These are phyloP conservation scores for Acleris laterana DNA, from an alignment of 2,888 invertebrate genomes.

Conservation along the genomic window DNA sequence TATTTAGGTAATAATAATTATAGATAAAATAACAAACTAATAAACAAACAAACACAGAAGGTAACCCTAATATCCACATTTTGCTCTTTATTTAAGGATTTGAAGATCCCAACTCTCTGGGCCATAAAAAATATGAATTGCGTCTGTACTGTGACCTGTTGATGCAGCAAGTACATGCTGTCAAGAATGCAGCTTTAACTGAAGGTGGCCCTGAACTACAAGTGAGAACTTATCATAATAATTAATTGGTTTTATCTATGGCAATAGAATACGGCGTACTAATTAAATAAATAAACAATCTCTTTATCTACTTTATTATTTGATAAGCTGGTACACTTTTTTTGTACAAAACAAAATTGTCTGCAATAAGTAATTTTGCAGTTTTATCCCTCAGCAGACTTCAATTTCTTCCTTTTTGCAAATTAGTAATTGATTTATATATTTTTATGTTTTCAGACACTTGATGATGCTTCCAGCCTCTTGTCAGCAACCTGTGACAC, in stretches of 20 bases:
- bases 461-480: slow-evolving; percentile 89
- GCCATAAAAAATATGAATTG: slow-evolving; percentile 90
- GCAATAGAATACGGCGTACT: no score
- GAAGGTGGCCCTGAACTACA: slow-evolving; percentile 85
- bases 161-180: slow-evolving; percentile 92
- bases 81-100: slow-evolving; percentile 65
- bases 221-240: slow-evolving; percentile 58
- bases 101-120: slow-evolving; percentile 85
- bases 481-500: slow-evolving; percentile 92
- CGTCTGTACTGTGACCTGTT: slow-evolving; percentile 91
- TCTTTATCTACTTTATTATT: no score
- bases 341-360: no score
- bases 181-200: slow-evolving; percentile 86
- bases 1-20: neutral
- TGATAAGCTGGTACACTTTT: no score
- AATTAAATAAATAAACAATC: no score
- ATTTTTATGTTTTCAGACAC: slow-evolving; percentile 74
- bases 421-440: neutral
- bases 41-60: no score
- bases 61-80: neutral
- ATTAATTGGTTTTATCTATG: neutral
- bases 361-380: no score
- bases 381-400: no score
- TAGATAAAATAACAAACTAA: no score
- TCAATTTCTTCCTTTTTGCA: neutral